Conservation (phyloP, 2,888 invertebrate species). For the Himalopsyche tibetana region DNA sequence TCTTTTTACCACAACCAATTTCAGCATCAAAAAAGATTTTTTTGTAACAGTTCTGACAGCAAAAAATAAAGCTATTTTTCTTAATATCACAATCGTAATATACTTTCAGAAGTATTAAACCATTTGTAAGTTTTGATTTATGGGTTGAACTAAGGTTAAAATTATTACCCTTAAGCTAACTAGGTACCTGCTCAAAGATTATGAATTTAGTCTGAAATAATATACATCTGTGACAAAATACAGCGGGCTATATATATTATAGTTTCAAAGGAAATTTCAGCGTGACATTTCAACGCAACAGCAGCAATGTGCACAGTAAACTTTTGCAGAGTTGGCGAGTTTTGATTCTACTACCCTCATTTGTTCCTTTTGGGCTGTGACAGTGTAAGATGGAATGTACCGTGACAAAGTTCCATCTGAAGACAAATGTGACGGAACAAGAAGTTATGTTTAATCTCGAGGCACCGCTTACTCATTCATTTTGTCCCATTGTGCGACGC, state of each 20-base stretch:
- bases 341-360: not conserved
- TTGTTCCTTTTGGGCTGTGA: slow-evolving; percentile 5
- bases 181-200: not conserved
- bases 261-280: not conserved
- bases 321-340: not conserved
- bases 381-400: slow-evolving; percentile 18
- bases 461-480: not conserved
- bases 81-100: too few species aligned
- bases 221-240: not conserved
- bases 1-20: too few species aligned
- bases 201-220: not conserved
- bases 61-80: too few species aligned
- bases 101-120: too few species aligned
- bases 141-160: not conserved
- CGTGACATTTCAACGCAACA: not conserved
- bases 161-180: not conserved
- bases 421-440: slow-evolving; percentile 7
- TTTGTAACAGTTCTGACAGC: too few species aligned
- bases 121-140: not conserved
- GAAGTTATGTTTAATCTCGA: slow-evolving; percentile 10
- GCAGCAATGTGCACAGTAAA: not conserved
- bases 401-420: slow-evolving; percentile 15
- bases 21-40: too few species aligned
- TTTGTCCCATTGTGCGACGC: not conserved
- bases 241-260: not conserved